Evolutionary conservation across 2,888 invertebrate genomes (phyloP).

Genomic region (Fabriciana adippe): DNA sequence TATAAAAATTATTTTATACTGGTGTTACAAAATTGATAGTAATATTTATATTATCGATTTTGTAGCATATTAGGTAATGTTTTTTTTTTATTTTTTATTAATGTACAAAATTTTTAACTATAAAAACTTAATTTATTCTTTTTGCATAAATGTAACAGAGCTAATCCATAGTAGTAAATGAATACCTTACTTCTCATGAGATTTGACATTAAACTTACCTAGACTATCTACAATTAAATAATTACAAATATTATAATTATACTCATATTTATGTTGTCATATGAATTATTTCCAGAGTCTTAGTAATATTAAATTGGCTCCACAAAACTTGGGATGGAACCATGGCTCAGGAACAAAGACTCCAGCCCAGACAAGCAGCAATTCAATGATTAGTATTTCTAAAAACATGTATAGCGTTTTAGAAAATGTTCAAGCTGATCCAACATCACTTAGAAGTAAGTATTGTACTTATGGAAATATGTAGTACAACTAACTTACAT

Average conservation of each 20-base stretch:
- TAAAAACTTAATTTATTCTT: no score
- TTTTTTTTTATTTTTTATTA: no score
- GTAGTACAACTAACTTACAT: not conserved
- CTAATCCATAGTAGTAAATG: no score
- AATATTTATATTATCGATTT: no score
- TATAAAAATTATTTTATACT: not conserved
- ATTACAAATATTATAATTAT: no score
- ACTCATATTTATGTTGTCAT: not conserved
- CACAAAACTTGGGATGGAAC: constrained; percentile 65
- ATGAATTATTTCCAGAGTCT: constrained; percentile 54
- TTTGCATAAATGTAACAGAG: no score
- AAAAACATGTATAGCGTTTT: constrained; percentile 69
- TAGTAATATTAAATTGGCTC: constrained; percentile 68
- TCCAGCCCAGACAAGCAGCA: constrained; percentile 55
- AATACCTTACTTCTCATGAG: no score
- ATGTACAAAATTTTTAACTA: no score
- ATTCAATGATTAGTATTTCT: constrained; percentile 63
- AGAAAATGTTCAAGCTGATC: constrained; percentile 64
- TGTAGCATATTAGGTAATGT: no score
- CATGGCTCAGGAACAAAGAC: constrained; percentile 72
- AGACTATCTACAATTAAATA: no score
- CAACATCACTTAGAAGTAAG: constrained; percentile 63
- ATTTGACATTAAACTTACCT: no score
- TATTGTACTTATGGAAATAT: not conserved
- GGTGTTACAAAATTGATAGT: not conserved